phyloP scores from a whole-genome alignment of 2,113 vertebrate genomes.

The Phylloscopus whistleri region DNA sequence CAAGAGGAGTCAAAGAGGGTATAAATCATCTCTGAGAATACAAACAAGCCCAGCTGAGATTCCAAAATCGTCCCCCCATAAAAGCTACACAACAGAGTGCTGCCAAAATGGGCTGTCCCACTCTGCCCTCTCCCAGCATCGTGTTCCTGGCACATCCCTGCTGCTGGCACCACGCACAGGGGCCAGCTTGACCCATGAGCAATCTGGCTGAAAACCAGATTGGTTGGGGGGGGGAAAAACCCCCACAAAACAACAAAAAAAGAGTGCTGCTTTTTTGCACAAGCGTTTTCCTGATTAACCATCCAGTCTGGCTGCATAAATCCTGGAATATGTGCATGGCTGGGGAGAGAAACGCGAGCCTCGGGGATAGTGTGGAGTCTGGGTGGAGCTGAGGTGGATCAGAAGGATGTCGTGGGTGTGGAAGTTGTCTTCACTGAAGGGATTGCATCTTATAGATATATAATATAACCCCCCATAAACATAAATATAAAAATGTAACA shows the following conservation, averaged over 20 bases:
- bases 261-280: not conserved
- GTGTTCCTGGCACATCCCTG: not conserved
- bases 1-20: not conserved
- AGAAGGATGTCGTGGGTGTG: rapidly evolving
- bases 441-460: rapidly evolving
- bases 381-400: not conserved
- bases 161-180: not conserved
- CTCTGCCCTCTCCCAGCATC: not conserved
- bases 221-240: rapidly evolving
- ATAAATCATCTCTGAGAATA: not conserved
- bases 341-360: not conserved
- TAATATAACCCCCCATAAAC: not conserved
- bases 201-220: not conserved
- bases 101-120: not conserved
- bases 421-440: not conserved
- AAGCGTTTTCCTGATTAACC: not conserved
- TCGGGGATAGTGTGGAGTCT: rapidly evolving
- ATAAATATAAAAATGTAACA: not conserved
- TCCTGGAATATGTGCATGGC: not conserved
- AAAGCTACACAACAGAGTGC: rapidly evolving
- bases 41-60: not conserved
- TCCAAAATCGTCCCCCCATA: not conserved
- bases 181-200: not conserved
- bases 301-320: not conserved
- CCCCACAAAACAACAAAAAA: not conserved